Evolutionary conservation across 2,888 invertebrate species (phyloP), one percentile per base, ranked within the genome.

Genomic region (Eupithecia tripunctaria): DNA sequence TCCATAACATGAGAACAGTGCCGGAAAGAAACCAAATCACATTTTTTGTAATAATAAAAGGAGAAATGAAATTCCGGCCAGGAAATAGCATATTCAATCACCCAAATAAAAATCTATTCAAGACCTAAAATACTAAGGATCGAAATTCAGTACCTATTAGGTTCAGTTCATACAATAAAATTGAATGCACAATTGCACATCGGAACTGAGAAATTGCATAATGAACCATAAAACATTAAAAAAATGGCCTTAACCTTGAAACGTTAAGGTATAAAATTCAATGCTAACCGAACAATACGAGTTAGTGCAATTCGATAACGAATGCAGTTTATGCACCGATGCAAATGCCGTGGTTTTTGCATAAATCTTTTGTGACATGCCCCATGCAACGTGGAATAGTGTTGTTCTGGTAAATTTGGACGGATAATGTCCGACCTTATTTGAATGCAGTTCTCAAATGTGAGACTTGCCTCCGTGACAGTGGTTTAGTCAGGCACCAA

Each of bases 301-400:
- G 38, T 43, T 68, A 68, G 70, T 72, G 70, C 72, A 70, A 68
- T 72, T 72, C 72, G 60, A 72, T 72, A 74, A 71, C 68, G 67
- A 73, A 73, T 76, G 76, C 73, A 73, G 56, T 73, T 71, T 76
- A 72, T 72, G 75, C 70, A 36, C 60, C 62, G 82, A 85, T 84
- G 83, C 80, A 71, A 74, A 71, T 74, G 69, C 47, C 69, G 43
- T 71, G 63, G 74, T 84, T 86, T 88, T 88, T 84, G 87, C 87
- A 85, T 86, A 88, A 86, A 82, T 81, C 79, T 76, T 86, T 86
- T 90, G 88, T 88, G 86, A 84, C 80, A 81, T 80, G 83, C 84
- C 84, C 85, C 82, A 82, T 81, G 81, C 41, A 65, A 51, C 18
- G 66, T 60, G 36, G 10, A 10, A n/a, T 25, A 63, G 71, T 51